Evolutionary conservation across 1,140 invertebrate genomes (phyloP), one percentile per base, ranked within the genome.

Genomic region (Apis laboriosa): DNA sequence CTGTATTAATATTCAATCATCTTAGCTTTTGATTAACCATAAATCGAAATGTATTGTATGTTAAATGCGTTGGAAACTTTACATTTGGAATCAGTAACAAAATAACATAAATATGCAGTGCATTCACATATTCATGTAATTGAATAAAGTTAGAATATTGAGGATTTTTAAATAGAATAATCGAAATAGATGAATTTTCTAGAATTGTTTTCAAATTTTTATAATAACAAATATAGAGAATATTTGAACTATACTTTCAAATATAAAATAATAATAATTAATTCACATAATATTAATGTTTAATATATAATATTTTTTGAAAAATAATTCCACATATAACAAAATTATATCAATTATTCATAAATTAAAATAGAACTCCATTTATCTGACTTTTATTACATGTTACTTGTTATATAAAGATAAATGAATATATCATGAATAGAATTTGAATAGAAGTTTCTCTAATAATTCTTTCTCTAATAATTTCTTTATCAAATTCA

Each of bases 41-140:
- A 15, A 60, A 53, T 17, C 77, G 56, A 64, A 24, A 9, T 7
- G 49, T 28, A 87, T 83, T 85, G 74, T 87, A 83, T 87, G 85
- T 28, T 76, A 86, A 86, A 77, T 34, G 63, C 5, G 21, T 34
- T n/a, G 61, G 24, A 76, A 60, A 21, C 28, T 34, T 84, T 60
- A 58, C 12, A n/a, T 21, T 24, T n/a, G 9, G n/a, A n/a, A 12
- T 49, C 55, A 24, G 21, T 79, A 76, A 84, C 71, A 71, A 80
- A 81, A 86, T 34, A 24, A 21, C 49, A 60, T 73, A 82, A 82
- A 82, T 74, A 85, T 70, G 56, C 73, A 61, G 60, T 60, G 49
- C 24, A 24, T 86, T 86, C 71, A 15, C 64, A 61, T 51, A 53
- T 49, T 74, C 55, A 49, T 53, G 53, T 86, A 80, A 85, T 73